A percentile compares a stretch with the other conserved stretches of the same genome.
phyloP scores from a whole-genome alignment of 2,113 vertebrate genomes.

The Thinocorus orbignyianus region DNA sequence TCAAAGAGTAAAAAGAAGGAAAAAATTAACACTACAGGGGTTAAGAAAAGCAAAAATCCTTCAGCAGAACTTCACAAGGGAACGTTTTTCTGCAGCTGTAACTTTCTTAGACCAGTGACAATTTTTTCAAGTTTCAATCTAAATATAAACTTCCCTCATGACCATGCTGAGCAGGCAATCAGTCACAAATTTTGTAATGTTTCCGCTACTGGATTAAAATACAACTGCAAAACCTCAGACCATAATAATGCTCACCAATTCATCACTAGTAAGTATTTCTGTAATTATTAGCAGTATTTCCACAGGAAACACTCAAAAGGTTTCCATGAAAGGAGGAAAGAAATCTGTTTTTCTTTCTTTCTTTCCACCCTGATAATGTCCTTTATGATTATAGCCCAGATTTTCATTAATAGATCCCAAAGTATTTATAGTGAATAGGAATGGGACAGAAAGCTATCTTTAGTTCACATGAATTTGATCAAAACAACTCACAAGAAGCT shows the following conservation, averaged over 20 bases:
- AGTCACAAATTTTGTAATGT: neutral
- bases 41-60: neutral
- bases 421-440: neutral
- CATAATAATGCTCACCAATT: neutral
- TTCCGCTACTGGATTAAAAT: neutral
- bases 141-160: conserved; percentile 22
- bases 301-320: neutral
- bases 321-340: neutral
- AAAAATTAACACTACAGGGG: neutral
- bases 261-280: neutral
- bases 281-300: neutral
- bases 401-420: neutral
- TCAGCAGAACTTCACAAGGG: neutral
- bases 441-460: neutral
- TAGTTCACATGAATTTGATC: neutral
- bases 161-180: neutral
- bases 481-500: neutral
- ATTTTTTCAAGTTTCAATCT: neutral
- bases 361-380: neutral
- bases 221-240: neutral
- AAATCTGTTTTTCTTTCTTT: neutral
- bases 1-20: neutral
- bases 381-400: neutral
- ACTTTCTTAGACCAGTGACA: neutral
- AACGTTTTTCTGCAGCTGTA: neutral